phyloP scores from a whole-genome alignment of 2,888 invertebrate genomes.

The Stegana nigrithorax region DNA sequence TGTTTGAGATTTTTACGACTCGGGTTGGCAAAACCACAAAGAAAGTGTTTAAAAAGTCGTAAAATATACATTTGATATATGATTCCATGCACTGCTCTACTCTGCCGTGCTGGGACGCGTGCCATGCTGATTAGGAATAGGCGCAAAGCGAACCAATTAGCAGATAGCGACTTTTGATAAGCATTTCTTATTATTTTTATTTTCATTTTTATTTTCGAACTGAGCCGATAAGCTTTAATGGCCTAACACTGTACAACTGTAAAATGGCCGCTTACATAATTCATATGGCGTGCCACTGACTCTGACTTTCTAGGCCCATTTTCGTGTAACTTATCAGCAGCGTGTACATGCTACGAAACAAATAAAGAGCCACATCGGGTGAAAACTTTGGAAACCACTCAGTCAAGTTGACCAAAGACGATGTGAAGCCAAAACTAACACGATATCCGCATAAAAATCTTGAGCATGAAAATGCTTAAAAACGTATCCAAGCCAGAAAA shows the following conservation, averaged over 20 bases:
- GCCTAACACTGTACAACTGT: background rate
- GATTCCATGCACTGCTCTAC: too few species aligned
- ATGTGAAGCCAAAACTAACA: conserved; percentile 36
- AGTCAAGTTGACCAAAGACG: background rate
- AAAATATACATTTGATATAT: conserved; percentile 14
- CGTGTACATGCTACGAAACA: background rate
- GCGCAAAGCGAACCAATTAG: background rate
- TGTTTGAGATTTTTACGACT: too few species aligned
- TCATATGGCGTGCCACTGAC: conserved; percentile 28
- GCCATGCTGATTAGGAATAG: background rate
- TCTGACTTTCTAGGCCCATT: too few species aligned
- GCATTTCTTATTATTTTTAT: background rate
- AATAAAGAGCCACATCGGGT: background rate
- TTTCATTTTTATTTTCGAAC: background rate
- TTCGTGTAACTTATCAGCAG: conserved; percentile 48
- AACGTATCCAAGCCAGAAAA: too few species aligned
- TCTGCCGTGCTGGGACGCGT: background rate
- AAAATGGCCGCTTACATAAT: conserved; percentile 2
- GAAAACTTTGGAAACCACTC: background rate
- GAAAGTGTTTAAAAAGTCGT: conserved; percentile 24
- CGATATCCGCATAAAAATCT: conserved; percentile 40
- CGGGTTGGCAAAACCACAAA: too few species aligned
- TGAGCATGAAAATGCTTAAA: conserved; percentile 29
- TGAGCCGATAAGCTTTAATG: background rate
- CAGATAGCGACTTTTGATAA: too few species aligned